Evolutionary conservation across 2,797 vertebrate genomes (phyloP).

Genomic region (Peromyscus nudipes): DNA sequence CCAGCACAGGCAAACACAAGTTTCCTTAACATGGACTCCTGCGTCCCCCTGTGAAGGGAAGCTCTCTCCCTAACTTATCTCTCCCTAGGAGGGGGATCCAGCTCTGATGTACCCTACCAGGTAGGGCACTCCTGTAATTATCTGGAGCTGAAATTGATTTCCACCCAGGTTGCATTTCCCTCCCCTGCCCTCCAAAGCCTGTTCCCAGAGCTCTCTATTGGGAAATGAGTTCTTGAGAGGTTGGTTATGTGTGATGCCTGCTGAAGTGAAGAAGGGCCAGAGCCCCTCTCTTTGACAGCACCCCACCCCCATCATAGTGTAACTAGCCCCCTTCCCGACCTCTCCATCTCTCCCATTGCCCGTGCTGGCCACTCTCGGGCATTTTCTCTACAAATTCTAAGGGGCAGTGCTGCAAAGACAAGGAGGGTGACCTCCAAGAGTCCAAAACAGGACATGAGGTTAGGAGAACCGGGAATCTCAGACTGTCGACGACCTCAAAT

Average conservation of each 20-base stretch:
- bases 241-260: background rate
- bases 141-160: constrained; percentile 38
- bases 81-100: background rate
- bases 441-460: background rate
- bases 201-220: constrained; percentile 14
- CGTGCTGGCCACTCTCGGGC: background rate
- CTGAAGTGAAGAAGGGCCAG: background rate
- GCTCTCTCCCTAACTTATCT: constrained; percentile 22
- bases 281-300: background rate
- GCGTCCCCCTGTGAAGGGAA: background rate
- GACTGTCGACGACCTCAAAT: background rate
- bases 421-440: background rate
- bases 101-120: background rate
- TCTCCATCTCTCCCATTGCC: background rate
- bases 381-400: constrained; percentile 2
- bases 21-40: background rate
- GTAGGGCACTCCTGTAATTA: constrained; percentile 33
- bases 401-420: background rate
- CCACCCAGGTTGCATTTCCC: background rate
- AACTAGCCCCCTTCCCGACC: background rate
- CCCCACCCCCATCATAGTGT: background rate
- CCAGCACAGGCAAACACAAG: background rate
- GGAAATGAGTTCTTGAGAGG: constrained; percentile 40
- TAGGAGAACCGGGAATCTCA: background rate
- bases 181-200: background rate